Conservation (phyloP, 2,797 vertebrate genomes). For the Enteromius anoplus region DNA sequence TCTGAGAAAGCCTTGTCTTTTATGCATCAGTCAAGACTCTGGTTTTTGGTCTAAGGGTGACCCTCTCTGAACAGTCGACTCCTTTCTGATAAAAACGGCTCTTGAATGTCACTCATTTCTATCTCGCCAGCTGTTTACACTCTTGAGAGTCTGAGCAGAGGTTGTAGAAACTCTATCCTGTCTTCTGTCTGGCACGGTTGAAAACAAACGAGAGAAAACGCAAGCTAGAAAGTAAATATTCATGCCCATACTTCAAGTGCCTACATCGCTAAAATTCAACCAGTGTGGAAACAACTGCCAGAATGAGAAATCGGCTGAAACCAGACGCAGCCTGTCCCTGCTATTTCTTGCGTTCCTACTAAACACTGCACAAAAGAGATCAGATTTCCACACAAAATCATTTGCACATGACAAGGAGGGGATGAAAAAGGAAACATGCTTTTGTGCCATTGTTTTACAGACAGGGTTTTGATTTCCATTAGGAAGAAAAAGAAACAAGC, state of each 20-base stretch:
- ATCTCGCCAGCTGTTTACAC: neutral
- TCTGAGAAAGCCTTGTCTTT: constrained; percentile 13
- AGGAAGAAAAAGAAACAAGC: constrained; percentile 10
- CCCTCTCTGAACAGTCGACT: constrained; percentile 16
- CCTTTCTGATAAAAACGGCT: constrained; percentile 51
- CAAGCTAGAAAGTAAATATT: constrained; percentile 67
- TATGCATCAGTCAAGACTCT: constrained; percentile 65
- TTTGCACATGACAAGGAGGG: constrained; percentile 61
- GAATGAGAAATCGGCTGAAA: constrained; percentile 68
- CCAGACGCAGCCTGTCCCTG: constrained; percentile 70
- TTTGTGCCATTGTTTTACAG: constrained; percentile 61
- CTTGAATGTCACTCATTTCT: constrained; percentile 52
- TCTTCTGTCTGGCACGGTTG: constrained; percentile 65
- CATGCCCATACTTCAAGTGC: constrained; percentile 61
- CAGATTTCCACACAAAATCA: constrained; percentile 71
- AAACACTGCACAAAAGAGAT: constrained; percentile 72
- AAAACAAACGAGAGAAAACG: constrained; percentile 65
- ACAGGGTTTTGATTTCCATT: constrained; percentile 65
- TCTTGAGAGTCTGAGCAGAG: constrained; percentile 40
- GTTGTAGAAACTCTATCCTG: constrained; percentile 57
- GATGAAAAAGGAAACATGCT: constrained; percentile 60
- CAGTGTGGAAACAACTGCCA: constrained; percentile 69
- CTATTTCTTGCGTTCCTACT: constrained; percentile 58
- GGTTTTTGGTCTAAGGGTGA: neutral
- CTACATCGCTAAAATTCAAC: constrained; percentile 66